Evolutionary conservation across 2,797 vertebrate species (phyloP).

Genomic region (Neostethus bicornis): DNA sequence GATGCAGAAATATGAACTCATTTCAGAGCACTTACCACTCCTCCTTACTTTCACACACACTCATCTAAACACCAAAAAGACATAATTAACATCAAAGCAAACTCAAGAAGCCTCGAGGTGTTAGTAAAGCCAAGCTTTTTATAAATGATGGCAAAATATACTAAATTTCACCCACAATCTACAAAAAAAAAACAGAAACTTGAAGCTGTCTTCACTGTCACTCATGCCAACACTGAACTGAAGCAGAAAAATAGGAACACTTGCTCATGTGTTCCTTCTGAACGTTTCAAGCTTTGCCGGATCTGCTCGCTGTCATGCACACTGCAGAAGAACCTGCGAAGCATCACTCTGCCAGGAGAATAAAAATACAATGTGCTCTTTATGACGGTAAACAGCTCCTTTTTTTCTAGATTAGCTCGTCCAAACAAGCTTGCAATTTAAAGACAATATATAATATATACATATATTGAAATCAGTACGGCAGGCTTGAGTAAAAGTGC

Average conservation of each 20-base stretch:
- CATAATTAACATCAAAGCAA: constrained; percentile 60
- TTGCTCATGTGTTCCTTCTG: background rate
- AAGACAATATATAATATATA: too few species aligned
- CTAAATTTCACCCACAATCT: constrained; percentile 5
- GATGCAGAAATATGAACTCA: constrained; percentile 26
- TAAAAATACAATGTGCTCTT: constrained; percentile 29
- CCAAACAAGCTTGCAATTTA: too few species aligned
- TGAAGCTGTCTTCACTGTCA: background rate
- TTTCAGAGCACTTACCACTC: constrained; percentile 14
- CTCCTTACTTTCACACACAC: constrained; percentile 30
- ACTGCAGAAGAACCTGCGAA: background rate
- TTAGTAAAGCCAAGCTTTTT: constrained; percentile 38
- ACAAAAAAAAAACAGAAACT: constrained; percentile 11
- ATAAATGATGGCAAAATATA: constrained; percentile 34
- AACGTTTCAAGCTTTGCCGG: constrained; percentile 2
- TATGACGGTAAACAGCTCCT: constrained; percentile 32
- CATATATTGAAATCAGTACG: too few species aligned
- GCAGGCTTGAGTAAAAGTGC: too few species aligned
- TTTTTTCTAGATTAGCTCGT: constrained; percentile 58
- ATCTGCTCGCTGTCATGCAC: constrained; percentile 6
- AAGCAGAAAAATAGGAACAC: constrained; percentile 24
- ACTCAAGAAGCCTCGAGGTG: constrained; percentile 42
- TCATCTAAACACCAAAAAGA: constrained; percentile 44
- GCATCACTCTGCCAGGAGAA: constrained; percentile 21
- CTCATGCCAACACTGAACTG: constrained; percentile 15